A percentile compares a stretch with the other conserved stretches of the same genome.
phyloP scores from a whole-genome alignment of 2,113 vertebrate genomes.

The Maccullochella peelii region DNA sequence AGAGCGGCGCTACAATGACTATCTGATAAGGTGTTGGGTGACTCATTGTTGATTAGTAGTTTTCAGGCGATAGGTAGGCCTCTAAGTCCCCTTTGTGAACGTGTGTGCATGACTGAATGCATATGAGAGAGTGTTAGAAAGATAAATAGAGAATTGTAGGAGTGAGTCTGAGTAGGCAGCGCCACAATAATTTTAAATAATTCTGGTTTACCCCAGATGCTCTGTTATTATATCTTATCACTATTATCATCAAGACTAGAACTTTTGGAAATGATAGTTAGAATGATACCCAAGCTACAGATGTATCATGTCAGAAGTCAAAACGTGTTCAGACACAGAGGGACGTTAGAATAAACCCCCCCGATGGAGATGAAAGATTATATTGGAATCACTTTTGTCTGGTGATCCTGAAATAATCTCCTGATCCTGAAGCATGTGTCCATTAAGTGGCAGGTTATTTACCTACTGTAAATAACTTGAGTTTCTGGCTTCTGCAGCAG shows the following conservation, averaged over 20 bases:
- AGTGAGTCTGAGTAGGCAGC: constrained; percentile 15
- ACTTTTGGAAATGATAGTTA: background rate
- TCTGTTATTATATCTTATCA: background rate
- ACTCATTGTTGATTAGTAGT: constrained; percentile 70
- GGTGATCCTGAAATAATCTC: background rate
- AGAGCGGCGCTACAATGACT: constrained; percentile 44
- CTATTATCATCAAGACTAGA: background rate
- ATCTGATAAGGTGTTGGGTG: constrained; percentile 68
- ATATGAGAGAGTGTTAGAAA: constrained; percentile 7
- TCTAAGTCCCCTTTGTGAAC: constrained; percentile 30
- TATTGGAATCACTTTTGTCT: background rate
- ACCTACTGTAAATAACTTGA: background rate
- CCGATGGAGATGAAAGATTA: background rate
- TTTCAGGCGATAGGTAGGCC: constrained; percentile 40
- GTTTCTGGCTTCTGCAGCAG: background rate
- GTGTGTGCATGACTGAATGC: constrained; percentile 30
- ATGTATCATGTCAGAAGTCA: background rate
- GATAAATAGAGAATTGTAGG: constrained; percentile 26
- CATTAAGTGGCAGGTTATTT: background rate
- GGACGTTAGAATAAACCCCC: background rate
- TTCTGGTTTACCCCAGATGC: background rate
- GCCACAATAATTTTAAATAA: background rate
- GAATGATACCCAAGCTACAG: background rate
- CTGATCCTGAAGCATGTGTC: constrained; percentile 9
- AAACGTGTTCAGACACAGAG: background rate